Base-by-base conservation (phyloP, 2,797 vertebrate species). In the Catharus ustulatus region DNA sequence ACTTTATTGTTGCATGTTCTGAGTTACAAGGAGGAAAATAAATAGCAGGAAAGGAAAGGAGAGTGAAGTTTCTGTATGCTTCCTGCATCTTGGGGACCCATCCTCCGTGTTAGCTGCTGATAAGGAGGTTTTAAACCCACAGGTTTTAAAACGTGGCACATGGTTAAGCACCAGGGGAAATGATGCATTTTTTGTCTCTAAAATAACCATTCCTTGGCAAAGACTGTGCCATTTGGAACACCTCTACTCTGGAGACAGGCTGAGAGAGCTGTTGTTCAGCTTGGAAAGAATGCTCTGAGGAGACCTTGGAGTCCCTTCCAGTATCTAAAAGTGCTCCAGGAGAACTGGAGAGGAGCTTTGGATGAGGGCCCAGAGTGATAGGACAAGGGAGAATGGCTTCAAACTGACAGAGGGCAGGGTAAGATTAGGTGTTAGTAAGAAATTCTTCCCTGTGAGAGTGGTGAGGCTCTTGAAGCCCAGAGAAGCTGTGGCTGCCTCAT, bases 121-220 rank as follows among this genome's bases (percentile, higher is more conserved):
- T 96, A 95, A 93, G 57, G 68, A 87, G 77, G 45, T 74, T 89
- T 84, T 30, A 77, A 91, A 89, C 48, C 21, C 81, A 40, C 42
- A 57, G 48, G 23, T 89, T 93, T 90, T 48, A 29, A 90, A 90
- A 49, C 7, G 4, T 3, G 3, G 29, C n/a, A 18, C 22, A 1
- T 58, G 43, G 73, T 61, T 78, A 43, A 90, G 66, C 59, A 73
- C 43, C 22, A 51, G 52, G 32, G 42, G 87, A 87, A 68, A 63
- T 0, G 22, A n/a, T 62, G n/a, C 22, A 8, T 32, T 81, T 71
- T 77, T 77, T 77, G 43, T 82, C 77, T 81, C 55, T 29, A 19
- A 86, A 89, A 26, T 36, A 61, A 74, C 17, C 10, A 2, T 88
- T 82, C 71, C 46, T 19, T 82, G 84, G 61, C 30, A 75, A 77